phyloP scores from a whole-genome alignment of 1,140 invertebrate species.

The Gonatopus flavifemur region DNA sequence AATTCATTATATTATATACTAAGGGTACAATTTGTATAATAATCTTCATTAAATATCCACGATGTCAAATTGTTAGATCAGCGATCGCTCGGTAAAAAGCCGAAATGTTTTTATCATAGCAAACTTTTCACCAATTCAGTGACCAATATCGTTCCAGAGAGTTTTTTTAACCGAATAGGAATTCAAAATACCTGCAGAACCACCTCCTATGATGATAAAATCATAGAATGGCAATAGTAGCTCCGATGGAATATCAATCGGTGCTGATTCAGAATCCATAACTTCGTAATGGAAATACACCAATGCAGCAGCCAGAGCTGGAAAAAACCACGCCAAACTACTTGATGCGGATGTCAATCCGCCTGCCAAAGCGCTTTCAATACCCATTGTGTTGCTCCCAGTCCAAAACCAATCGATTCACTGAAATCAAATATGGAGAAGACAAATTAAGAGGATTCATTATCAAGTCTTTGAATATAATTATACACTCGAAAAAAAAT shows the following conservation, averaged over 20 bases:
- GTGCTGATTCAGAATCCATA: conserved; percentile 73
- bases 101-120: too few species aligned
- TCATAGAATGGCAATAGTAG: conserved; percentile 73
- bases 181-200: conserved; percentile 76
- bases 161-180: not conserved
- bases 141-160: too few species aligned
- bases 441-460: too few species aligned
- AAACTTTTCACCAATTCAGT: too few species aligned
- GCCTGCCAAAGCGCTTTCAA: conserved; percentile 44
- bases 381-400: conserved; percentile 37
- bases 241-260: conserved; percentile 67
- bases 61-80: too few species aligned
- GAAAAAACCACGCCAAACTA: conserved; percentile 74
- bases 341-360: conserved; percentile 54
- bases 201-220: conserved; percentile 89
- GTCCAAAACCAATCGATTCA: too few species aligned
- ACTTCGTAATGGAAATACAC: conserved; percentile 82
- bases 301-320: conserved; percentile 75
- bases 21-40: too few species aligned
- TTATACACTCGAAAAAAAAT: too few species aligned
- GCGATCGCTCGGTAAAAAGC: too few species aligned
- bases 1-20: too few species aligned
- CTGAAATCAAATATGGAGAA: not conserved
- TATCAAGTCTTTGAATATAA: too few species aligned
- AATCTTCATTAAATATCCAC: too few species aligned